Evolutionary conservation across 2,888 invertebrate genomes (phyloP).

Genomic region (Sesia apiformis): DNA sequence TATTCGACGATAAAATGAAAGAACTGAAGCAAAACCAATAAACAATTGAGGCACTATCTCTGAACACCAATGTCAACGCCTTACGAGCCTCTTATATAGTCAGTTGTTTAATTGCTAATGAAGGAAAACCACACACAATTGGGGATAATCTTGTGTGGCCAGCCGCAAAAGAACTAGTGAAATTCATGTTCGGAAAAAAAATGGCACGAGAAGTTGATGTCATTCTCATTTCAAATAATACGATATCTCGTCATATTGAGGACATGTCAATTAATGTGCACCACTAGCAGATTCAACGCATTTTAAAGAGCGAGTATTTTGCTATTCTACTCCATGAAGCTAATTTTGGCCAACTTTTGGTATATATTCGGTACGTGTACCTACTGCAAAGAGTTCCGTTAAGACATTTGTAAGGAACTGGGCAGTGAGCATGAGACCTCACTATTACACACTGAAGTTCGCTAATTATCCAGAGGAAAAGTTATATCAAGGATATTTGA

Average conservation of each 20-base stretch:
- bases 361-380: background rate
- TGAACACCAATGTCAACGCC: constrained; percentile 1
- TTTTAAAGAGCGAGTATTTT: background rate
- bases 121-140: background rate
- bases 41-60: constrained; percentile 2
- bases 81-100: constrained; percentile 3
- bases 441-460: no score
- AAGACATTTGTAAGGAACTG: background rate
- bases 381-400: background rate
- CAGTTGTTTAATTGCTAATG: background rate
- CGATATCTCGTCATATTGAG: background rate
- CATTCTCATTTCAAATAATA: background rate
- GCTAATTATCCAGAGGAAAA: constrained; percentile 8
- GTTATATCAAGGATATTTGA: constrained; percentile 3
- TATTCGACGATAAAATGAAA: constrained; percentile 3
- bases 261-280: background rate
- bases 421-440: no score
- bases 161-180: background rate
- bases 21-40: constrained; percentile 3
- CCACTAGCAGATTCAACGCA: background rate
- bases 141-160: background rate
- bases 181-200: no score
- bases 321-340: background rate
- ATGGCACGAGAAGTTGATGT: no score
- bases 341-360: background rate